A percentile compares a stretch with the other conserved stretches of the same genome.
Conservation (phyloP, 2,888 invertebrate genomes). For the Diadegma fenestrale region DNA sequence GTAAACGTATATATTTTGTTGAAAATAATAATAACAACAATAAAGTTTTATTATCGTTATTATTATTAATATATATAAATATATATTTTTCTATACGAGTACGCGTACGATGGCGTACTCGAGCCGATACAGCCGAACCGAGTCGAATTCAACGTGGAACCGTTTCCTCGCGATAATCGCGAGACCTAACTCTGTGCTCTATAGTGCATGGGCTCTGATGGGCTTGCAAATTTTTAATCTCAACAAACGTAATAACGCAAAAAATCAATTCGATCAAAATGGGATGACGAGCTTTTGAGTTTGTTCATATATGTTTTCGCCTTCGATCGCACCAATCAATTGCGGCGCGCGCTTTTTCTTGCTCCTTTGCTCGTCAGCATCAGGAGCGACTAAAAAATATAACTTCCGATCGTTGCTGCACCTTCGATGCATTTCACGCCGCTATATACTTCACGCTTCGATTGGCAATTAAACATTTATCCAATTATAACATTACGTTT, state of each 20-base stretch:
- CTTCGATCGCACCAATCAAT: slow-evolving; percentile 42
- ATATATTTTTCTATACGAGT: background rate
- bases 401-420: slow-evolving; percentile 30
- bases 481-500: slow-evolving; percentile 31
- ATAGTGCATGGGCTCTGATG: slow-evolving; percentile 27
- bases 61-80: slow-evolving; percentile 1
- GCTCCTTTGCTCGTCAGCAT: slow-evolving; percentile 32
- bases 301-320: slow-evolving; percentile 33
- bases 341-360: slow-evolving; percentile 9
- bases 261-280: slow-evolving; percentile 10
- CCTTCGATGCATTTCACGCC: background rate
- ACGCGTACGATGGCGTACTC: slow-evolving; percentile 46
- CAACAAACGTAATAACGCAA: background rate
- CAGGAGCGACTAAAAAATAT: slow-evolving; percentile 65
- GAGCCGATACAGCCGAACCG: slow-evolving; percentile 58
- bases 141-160: slow-evolving; percentile 57
- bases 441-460: background rate
- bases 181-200: slow-evolving; percentile 49
- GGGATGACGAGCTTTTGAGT: background rate
- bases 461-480: background rate
- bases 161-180: slow-evolving; percentile 62
- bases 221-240: slow-evolving; percentile 41
- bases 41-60: slow-evolving; percentile 13
- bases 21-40: slow-evolving; percentile 7
- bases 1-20: slow-evolving; percentile 13